Percentiles rank a stretch among this genome's conserved stretches.
Conservation (phyloP, 2,113 vertebrate genomes). For the Terrapene triunguis region DNA sequence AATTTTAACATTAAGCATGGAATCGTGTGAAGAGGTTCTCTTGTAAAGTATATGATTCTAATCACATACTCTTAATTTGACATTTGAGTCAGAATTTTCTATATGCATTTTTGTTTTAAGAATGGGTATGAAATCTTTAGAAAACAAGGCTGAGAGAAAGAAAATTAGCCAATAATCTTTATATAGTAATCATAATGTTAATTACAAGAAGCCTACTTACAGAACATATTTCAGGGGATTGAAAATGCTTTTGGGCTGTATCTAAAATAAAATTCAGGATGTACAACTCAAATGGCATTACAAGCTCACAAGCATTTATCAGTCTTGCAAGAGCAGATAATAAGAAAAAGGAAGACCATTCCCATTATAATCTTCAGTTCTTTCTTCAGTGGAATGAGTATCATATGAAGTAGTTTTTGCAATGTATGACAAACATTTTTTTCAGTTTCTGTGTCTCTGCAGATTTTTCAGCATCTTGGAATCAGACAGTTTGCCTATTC, state of each 20-base stretch:
- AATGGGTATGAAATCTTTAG: not conserved
- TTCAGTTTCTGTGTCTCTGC: constrained; percentile 10
- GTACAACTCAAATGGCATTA: not conserved
- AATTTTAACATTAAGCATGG: not conserved
- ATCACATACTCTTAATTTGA: not conserved
- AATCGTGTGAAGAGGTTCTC: not conserved
- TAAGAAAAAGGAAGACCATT: not conserved
- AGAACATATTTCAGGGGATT: not conserved
- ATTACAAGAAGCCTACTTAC: not conserved
- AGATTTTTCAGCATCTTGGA: constrained; percentile 9
- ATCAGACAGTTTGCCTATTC: not conserved
- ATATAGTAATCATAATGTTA: not conserved
- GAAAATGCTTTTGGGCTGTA: not conserved
- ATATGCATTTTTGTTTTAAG: not conserved
- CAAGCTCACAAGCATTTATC: not conserved
- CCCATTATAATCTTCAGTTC: not conserved
- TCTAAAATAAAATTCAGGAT: not conserved
- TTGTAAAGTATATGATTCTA: not conserved
- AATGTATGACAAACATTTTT: not conserved
- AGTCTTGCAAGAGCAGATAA: not conserved
- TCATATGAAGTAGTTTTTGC: not conserved
- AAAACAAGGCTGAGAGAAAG: not conserved
- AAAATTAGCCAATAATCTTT: not conserved
- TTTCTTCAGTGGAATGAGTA: not conserved
- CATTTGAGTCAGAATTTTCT: not conserved